Evolutionary conservation across 2,113 vertebrate genomes (phyloP).

Genomic region (Chelonoidis abingdonii): DNA sequence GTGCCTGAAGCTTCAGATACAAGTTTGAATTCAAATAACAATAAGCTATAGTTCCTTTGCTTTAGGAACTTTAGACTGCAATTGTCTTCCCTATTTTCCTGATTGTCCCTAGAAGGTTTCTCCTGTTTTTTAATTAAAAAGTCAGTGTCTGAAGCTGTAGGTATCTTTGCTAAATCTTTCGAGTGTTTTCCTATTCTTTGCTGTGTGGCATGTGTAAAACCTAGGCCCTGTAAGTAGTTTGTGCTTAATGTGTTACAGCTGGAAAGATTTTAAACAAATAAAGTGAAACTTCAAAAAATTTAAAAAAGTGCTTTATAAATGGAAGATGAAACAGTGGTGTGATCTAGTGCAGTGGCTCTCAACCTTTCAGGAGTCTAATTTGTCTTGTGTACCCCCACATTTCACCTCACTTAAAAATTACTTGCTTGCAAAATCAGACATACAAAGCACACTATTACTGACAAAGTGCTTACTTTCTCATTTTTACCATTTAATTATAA

Average conservation of each 20-base stretch:
- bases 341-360: neutral
- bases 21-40: neutral
- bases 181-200: neutral
- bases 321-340: conserved; percentile 8
- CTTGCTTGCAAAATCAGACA: too few relatives aligned
- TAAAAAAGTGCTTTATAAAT: neutral
- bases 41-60: neutral
- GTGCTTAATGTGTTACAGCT: neutral
- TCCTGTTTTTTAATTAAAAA: neutral
- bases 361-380: too few relatives aligned
- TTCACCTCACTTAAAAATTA: too few relatives aligned
- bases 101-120: neutral
- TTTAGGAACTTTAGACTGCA: neutral
- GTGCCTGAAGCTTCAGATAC: neutral
- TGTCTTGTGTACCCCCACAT: too few relatives aligned
- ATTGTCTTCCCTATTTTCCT: neutral
- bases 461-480: too few relatives aligned
- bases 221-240: neutral
- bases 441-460: too few relatives aligned
- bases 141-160: neutral
- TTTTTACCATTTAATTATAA: too few relatives aligned
- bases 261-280: neutral
- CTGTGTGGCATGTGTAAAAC: neutral
- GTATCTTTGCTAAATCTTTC: neutral
- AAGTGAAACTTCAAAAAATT: neutral